Evolutionary conservation across 2,888 invertebrate species (phyloP).

Genomic region (Carabus problematicus): DNA sequence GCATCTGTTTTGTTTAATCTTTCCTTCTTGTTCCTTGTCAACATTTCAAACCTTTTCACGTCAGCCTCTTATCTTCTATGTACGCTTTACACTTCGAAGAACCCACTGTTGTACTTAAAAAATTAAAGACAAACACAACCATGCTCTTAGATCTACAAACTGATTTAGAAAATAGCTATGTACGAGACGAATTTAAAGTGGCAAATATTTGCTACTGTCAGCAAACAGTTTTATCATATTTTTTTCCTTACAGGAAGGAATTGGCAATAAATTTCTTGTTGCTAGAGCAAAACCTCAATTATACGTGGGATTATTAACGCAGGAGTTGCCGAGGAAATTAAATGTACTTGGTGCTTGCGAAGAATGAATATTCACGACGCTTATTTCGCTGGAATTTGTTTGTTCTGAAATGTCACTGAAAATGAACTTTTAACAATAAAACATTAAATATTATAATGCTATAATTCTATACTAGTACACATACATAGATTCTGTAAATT

Average conservation of each 20-base stretch:
- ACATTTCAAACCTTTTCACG: conserved; percentile 2
- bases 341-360: not conserved
- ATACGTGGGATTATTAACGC: not conserved
- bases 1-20: conserved; percentile 1
- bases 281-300: not conserved
- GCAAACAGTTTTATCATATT: not conserved
- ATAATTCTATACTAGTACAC: not conserved
- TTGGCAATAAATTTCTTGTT: not conserved
- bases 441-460: no score
- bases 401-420: no score
- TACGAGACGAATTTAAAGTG: no score
- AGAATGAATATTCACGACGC: no score
- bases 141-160: no score
- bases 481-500: not conserved
- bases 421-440: no score
- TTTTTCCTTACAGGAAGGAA: not conserved
- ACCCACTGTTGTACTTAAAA: no score
- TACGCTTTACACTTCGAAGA: no score
- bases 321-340: not conserved
- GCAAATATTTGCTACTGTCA: not conserved
- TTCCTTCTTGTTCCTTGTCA: conserved; percentile 3
- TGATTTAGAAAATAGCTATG: no score
- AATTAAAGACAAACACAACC: no score
- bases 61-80: not conserved
- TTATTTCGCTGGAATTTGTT: no score